These are phyloP conservation scores for Agrotis clavis DNA, from an alignment of 2,888 invertebrate species.

Conservation along the genomic window DNA sequence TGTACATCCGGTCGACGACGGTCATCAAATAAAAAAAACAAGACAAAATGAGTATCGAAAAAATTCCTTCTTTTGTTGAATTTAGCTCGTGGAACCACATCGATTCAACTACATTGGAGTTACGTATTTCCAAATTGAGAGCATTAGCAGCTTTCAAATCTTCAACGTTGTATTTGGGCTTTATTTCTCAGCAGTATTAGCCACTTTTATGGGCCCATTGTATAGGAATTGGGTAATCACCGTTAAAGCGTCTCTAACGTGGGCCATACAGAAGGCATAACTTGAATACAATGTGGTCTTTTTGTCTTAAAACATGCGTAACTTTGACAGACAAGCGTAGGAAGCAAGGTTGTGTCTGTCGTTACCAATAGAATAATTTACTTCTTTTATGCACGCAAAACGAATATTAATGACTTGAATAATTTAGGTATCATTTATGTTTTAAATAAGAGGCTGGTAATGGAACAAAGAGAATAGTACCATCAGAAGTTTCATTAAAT, in stretches of 20 bases:
- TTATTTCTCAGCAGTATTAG: not conserved
- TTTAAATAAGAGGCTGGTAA: slow-evolving; percentile 3
- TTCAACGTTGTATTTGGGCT: not conserved
- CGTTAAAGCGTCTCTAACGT: slow-evolving; percentile 32
- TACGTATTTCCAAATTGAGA: not conserved
- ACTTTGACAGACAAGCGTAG: slow-evolving; percentile 56
- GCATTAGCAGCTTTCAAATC: not conserved
- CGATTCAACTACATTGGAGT: not conserved
- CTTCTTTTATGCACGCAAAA: slow-evolving; percentile 39
- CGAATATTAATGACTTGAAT: slow-evolving; percentile 55
- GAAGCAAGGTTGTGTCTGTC: slow-evolving; percentile 53
- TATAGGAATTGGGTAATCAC: slow-evolving; percentile 31
- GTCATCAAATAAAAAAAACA: not conserved
- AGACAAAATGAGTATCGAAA: not conserved
- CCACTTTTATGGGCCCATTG: slow-evolving; percentile 21
- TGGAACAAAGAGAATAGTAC: not conserved
- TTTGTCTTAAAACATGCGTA: slow-evolving; percentile 46
- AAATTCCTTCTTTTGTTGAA: not conserved
- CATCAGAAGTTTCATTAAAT: slow-evolving; percentile 4
- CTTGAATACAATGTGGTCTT: slow-evolving; percentile 30
- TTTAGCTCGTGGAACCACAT: not conserved
- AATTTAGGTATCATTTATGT: slow-evolving; percentile 29
- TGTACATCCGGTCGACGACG: slow-evolving; percentile 7
- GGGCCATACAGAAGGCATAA: slow-evolving; percentile 34
- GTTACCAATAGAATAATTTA: slow-evolving; percentile 50